A percentile compares a stretch with the other conserved stretches of the same genome.
Evolutionary conservation across 2,113 vertebrate genomes (phyloP).

Genomic region (Stegastes partitus): DNA sequence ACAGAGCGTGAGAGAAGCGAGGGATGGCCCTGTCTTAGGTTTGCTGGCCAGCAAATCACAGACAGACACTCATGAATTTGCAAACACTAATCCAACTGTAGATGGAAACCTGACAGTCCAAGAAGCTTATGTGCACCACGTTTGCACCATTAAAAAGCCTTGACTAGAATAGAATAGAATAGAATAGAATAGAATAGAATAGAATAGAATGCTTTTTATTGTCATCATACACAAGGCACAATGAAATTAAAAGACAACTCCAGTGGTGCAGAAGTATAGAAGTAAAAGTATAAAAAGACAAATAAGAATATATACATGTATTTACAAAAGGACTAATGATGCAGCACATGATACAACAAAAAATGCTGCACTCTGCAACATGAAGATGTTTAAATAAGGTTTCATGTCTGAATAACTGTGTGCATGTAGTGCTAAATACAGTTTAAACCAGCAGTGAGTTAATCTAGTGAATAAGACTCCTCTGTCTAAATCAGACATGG

Average conservation of each 20-base stretch:
- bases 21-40: conserved; percentile 56
- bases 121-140: conserved; percentile 19
- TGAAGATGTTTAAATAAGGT: background rate
- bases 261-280: no score
- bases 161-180: no score
- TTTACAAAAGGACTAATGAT: no score
- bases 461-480: no score
- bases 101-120: conserved; percentile 53
- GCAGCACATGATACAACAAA: background rate
- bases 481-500: background rate
- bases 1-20: conserved; percentile 4
- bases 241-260: no score
- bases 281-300: no score
- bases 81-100: conserved; percentile 59
- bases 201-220: no score
- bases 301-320: no score
- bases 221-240: no score
- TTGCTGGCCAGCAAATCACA: conserved; percentile 49
- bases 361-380: background rate
- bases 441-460: no score
- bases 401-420: background rate
- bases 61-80: conserved; percentile 76
- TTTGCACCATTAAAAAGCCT: background rate
- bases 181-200: no score
- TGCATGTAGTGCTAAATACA: background rate